A percentile compares a stretch with the other conserved stretches of the same genome.
These are phyloP conservation scores for Lepus townsendii DNA, from an alignment of 2,797 vertebrate species.

Conservation along the genomic window DNA sequence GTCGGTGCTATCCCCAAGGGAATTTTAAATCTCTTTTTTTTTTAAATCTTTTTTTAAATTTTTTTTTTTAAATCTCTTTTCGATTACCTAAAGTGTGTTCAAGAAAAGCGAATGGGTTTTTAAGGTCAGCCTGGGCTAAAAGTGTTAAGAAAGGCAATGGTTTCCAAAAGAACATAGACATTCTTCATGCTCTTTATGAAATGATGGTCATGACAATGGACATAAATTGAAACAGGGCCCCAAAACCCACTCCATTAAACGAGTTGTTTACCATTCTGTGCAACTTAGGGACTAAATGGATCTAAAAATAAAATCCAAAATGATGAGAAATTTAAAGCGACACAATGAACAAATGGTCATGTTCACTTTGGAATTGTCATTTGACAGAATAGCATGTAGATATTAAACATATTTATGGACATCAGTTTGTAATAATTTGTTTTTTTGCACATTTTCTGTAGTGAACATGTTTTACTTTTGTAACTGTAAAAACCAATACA, in stretches of 20 bases:
- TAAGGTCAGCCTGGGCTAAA: background rate
- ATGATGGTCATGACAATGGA: background rate
- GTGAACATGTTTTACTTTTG: background rate
- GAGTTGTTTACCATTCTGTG: background rate
- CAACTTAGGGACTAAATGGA: background rate
- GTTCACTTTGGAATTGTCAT: background rate
- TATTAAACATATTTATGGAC: background rate
- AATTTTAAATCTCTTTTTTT: slow-evolving; percentile 4
- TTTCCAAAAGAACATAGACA: background rate
- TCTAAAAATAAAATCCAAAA: slow-evolving; percentile 2
- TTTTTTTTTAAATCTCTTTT: background rate
- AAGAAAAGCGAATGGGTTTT: background rate
- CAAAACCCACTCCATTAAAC: background rate
- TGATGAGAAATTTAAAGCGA: background rate
- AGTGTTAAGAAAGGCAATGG: background rate
- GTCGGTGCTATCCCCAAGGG: background rate
- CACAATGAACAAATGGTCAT: background rate
- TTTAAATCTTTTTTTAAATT: too few species aligned
- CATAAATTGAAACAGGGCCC: background rate
- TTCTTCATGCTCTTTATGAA: background rate
- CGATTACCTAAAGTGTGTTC: background rate
- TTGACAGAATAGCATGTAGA: background rate
- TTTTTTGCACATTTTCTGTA: background rate
- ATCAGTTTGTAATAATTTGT: background rate
- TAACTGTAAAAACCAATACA: background rate